Conservation (phyloP, 2,113 vertebrate species). For the Forbesichthys papilliferus region DNA sequence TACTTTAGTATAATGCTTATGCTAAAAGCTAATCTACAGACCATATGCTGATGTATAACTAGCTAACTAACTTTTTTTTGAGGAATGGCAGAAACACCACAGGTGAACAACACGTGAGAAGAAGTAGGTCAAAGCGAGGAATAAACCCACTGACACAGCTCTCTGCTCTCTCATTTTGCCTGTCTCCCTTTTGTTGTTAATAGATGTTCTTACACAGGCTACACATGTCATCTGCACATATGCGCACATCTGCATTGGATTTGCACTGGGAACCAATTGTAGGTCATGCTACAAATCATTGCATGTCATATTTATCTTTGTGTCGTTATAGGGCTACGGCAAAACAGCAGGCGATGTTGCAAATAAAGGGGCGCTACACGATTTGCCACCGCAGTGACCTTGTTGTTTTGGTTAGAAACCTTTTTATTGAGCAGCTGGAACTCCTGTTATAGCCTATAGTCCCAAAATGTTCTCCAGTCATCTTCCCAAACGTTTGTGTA, state of each 20-base stretch:
- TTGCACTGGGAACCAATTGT: slow-evolving; percentile 51
- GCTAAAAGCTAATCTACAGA: no score
- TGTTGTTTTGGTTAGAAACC: no score
- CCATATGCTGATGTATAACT: slow-evolving; percentile 11
- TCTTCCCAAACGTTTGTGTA: no score
- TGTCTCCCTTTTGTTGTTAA: slow-evolving; percentile 40
- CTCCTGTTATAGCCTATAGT: no score
- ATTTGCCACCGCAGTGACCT: no score
- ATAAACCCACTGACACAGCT: slow-evolving; percentile 53
- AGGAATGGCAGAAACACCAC: slow-evolving; percentile 36
- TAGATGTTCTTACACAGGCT: slow-evolving; percentile 32
- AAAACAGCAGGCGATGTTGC: no score
- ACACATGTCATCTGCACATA: slow-evolving; percentile 52
- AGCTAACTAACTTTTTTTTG: slow-evolving; percentile 14
- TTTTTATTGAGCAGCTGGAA: no score
- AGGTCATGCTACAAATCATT: slow-evolving; percentile 59
- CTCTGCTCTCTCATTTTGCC: slow-evolving; percentile 41
- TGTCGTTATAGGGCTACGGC: slow-evolving; percentile 41
- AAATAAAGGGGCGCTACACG: no score
- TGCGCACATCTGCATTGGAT: slow-evolving; percentile 69
- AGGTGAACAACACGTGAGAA: slow-evolving; percentile 59
- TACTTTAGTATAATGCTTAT: no score
- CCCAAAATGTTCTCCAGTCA: no score
- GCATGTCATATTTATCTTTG: slow-evolving; percentile 45
- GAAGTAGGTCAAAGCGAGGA: slow-evolving; percentile 66